A percentile compares a stretch with the other conserved stretches of the same genome.
Conservation (phyloP, 2,113 vertebrate species). For the Corythaeola cristata region DNA sequence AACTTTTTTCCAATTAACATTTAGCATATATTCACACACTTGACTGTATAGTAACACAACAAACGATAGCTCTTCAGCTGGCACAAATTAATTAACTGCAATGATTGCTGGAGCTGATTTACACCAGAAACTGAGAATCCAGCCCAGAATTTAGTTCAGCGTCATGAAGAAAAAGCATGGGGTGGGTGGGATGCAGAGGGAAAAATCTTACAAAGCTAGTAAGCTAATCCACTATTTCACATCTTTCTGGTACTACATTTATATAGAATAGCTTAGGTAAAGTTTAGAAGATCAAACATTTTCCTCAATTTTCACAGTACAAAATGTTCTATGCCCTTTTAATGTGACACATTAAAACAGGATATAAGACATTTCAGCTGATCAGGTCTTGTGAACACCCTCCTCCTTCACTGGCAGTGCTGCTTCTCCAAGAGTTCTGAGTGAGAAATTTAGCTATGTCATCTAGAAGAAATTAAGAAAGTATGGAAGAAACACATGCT, state of each 20-base stretch:
- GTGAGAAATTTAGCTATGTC: not conserved
- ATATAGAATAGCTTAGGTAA: not conserved
- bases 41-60: slow-evolving; percentile 10
- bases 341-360: slow-evolving; percentile 3
- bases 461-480: not conserved
- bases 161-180: not conserved
- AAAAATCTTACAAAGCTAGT: not conserved
- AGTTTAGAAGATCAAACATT: slow-evolving; percentile 20
- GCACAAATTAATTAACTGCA: not conserved
- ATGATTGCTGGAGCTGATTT: not conserved
- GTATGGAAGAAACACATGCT: not conserved
- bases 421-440: slow-evolving; percentile 8
- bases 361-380: not conserved
- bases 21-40: slow-evolving; percentile 16
- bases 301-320: not conserved
- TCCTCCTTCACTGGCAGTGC: not conserved
- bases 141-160: not conserved
- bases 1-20: slow-evolving; percentile 16
- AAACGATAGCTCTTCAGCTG: slow-evolving; percentile 44
- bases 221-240: not conserved
- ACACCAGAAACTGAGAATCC: slow-evolving; percentile 33
- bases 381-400: not conserved
- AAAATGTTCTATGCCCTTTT: slow-evolving; percentile 34
- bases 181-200: not conserved
- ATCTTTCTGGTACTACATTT: not conserved